Conservation (phyloP, 2,888 invertebrate species). For the Tachina grossa region DNA sequence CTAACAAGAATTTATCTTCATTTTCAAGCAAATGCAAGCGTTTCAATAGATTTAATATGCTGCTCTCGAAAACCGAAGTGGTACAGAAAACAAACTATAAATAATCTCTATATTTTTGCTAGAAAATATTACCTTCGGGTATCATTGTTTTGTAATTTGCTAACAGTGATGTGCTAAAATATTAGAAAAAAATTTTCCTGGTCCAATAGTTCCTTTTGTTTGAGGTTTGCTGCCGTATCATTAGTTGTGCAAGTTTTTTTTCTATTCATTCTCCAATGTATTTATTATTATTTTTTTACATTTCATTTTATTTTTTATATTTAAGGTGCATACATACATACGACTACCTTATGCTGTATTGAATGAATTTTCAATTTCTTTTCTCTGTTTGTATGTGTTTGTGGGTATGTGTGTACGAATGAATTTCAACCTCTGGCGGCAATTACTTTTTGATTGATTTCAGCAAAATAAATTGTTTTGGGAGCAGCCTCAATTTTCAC, state of each 20-base stretch:
- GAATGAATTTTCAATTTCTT: constrained; percentile 42
- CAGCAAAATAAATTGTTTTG: constrained; percentile 69
- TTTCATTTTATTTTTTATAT: constrained; percentile 11
- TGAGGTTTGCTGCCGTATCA: constrained; percentile 56
- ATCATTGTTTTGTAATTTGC: constrained; percentile 65
- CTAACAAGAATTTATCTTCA: too few relatives aligned
- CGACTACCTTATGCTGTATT: constrained; percentile 22
- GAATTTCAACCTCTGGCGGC: constrained; percentile 59
- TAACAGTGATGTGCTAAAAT: constrained; percentile 53
- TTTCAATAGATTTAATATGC: not conserved
- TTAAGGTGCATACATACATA: too few relatives aligned
- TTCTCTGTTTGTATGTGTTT: not conserved
- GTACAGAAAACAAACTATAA: constrained; percentile 15
- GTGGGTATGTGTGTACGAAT: constrained; percentile 14
- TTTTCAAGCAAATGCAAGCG: not conserved
- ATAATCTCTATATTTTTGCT: constrained; percentile 15
- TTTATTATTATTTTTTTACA: constrained; percentile 22
- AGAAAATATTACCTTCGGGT: constrained; percentile 64
- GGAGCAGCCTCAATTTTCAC: constrained; percentile 69
- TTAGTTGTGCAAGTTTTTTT: constrained; percentile 35
- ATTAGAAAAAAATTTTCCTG: constrained; percentile 20
- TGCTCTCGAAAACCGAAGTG: not conserved
- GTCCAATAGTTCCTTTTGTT: constrained; percentile 30
- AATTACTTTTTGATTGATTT: constrained; percentile 72
- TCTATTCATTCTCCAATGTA: not conserved